phyloP scores from a whole-genome alignment of 2,113 vertebrate genomes.

The Corythoichthys haematopterus region DNA sequence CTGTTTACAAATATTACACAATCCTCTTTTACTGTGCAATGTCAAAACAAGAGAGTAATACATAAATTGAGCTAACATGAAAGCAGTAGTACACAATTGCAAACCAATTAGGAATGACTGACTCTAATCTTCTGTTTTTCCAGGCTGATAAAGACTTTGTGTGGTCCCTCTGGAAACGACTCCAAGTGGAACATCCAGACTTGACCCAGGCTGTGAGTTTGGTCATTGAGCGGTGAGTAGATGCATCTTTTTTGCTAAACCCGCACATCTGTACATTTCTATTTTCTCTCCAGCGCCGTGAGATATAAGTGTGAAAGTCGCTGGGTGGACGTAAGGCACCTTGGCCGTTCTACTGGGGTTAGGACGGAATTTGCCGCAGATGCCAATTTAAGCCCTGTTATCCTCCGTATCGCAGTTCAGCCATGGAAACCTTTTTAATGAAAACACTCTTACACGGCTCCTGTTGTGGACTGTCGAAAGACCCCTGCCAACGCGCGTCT shows the following conservation, averaged over 20 bases:
- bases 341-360: constrained; percentile 59
- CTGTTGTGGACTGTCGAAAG: constrained; percentile 61
- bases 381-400: constrained; percentile 74
- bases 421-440: constrained; percentile 69
- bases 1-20: too few species aligned
- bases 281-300: constrained; percentile 39
- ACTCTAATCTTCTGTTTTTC: constrained; percentile 41
- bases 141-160: constrained; percentile 96
- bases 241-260: constrained; percentile 55
- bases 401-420: constrained; percentile 63
- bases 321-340: constrained; percentile 59
- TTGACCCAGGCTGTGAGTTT: constrained; percentile 83
- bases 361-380: constrained; percentile 66
- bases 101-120: constrained; percentile 16
- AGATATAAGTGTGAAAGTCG: constrained; percentile 66
- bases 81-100: background rate
- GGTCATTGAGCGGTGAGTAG: constrained; percentile 85
- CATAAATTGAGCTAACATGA: background rate
- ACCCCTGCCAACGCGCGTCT: constrained; percentile 63
- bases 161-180: constrained; percentile 90
- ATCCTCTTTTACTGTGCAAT: too few species aligned
- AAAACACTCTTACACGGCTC: constrained; percentile 61
- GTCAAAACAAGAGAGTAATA: background rate
- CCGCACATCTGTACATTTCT: constrained; percentile 47
- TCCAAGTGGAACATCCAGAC: constrained; percentile 85